Evolutionary conservation across 1,140 invertebrate species (phyloP), one percentile per base, ranked within the genome.

Genomic region (Dinoponera quadriceps): DNA sequence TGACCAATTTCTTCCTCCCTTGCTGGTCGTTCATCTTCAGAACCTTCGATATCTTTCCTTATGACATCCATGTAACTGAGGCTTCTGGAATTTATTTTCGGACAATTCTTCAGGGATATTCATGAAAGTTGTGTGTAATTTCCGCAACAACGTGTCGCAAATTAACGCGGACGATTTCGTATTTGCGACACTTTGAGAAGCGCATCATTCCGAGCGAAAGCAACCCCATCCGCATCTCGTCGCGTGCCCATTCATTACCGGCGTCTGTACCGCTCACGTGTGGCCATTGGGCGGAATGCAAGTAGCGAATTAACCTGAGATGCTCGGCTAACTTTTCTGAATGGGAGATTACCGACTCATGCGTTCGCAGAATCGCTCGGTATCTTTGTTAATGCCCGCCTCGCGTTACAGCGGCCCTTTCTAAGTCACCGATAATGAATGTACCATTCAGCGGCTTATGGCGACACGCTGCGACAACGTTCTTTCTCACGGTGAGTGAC

Each of bases 301-400:
- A 88, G 85, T 88, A 88, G 90, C 86, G 85, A 91, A 91, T 91
- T 90, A 91, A 91, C 85, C 90, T 85, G 74, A 59, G 78, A 90
- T 88, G 90, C 88, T 73, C 75, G 85, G 85, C 68, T 91, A 87
- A 88, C 84, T 91, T 87, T 87, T 87, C 84, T 92, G 85, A 92
- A 92, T 92, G 82, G 88, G 55, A 88, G 84, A 92, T 91, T 91
- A 91, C 74, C 38, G 63, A 59, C 83, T 87, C 84, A 68, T 77
- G 62, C 22, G 57, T 59, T 83, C 60, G 75, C 38, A 82, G 66
- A 73, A 82, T 82, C 66, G 77, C 20, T 72, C 38, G 38, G 55
- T 81, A 59, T 59, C 68, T 54, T 49, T 27, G n/a, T n/a, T 66
- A 57, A 80, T 72, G 65, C 74, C 16, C 29, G 49, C 49, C 33